Conservation (phyloP, 2,113 vertebrate species). For the Misgurnus anguillicaudatus region DNA sequence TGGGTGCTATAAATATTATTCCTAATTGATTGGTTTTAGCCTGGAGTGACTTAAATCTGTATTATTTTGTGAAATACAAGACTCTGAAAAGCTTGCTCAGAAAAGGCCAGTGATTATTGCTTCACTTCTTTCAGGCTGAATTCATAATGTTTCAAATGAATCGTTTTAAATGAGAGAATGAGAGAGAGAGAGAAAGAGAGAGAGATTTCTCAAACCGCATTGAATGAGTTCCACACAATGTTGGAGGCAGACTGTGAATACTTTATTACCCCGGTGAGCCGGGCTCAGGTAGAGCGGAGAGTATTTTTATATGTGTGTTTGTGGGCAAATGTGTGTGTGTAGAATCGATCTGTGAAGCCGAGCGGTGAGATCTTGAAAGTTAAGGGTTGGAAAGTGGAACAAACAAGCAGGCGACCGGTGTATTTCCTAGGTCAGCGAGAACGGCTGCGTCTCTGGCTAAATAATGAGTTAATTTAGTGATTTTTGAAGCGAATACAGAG, state of each 20-base stretch:
- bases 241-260: neutral
- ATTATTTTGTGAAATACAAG: constrained; percentile 5
- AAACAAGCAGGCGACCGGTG: neutral
- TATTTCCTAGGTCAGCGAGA: neutral
- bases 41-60: constrained; percentile 6
- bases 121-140: constrained; percentile 15
- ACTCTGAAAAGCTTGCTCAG: neutral
- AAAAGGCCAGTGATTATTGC: constrained; percentile 1
- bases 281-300: constrained; percentile 1
- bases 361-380: constrained; percentile 9
- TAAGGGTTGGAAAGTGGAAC: constrained; percentile 2
- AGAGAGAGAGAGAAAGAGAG: neutral
- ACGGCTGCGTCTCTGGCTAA: neutral
- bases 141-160: constrained; percentile 24
- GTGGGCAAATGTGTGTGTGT: constrained; percentile 13
- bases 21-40: constrained; percentile 21
- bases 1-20: neutral
- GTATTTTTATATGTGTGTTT: constrained; percentile 22
- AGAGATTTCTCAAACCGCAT: neutral
- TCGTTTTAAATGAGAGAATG: neutral
- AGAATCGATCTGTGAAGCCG: constrained; percentile 9
- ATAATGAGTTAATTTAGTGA: neutral
- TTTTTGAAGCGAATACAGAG: too few species aligned
- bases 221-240: neutral
- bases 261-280: constrained; percentile 17